These are phyloP conservation scores for Seira sanloemensis DNA, from an alignment of 2,888 invertebrate genomes.

Conservation along the genomic window DNA sequence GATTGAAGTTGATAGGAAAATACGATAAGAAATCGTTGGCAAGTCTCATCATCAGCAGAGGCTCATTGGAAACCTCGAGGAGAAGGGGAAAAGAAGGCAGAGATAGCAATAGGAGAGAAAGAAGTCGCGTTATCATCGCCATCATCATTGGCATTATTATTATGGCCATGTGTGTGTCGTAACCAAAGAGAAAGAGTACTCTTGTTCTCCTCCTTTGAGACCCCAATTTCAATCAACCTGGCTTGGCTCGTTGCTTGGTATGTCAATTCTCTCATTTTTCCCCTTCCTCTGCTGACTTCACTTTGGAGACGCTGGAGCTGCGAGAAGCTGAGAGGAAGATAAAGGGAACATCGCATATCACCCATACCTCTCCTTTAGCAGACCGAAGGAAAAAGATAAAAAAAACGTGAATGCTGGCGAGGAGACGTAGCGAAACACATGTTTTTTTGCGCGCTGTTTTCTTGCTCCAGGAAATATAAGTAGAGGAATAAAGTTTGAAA, in stretches of 20 bases:
- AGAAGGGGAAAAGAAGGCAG: no score
- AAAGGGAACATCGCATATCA: background rate
- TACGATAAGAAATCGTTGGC: no score
- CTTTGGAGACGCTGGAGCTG: background rate
- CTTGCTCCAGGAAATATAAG: background rate
- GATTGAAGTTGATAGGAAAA: no score
- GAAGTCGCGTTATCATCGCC: no score
- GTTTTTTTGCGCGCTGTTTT: background rate
- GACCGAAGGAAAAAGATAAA: no score
- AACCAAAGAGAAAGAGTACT: background rate
- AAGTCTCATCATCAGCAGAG: no score
- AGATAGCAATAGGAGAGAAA: no score
- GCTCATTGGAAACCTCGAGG: no score
- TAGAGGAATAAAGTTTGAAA: background rate
- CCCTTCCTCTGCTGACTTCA: no score
- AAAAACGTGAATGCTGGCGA: background rate
- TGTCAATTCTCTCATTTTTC: background rate
- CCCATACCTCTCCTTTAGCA: background rate
- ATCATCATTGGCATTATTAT: background rate
- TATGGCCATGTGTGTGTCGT: background rate
- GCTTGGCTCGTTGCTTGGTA: background rate
- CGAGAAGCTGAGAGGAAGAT: background rate
- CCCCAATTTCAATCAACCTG: background rate
- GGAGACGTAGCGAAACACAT: background rate
- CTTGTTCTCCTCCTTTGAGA: background rate